Evolutionary conservation across 2,888 invertebrate genomes (phyloP).

Genomic region (Tipula helvola): DNA sequence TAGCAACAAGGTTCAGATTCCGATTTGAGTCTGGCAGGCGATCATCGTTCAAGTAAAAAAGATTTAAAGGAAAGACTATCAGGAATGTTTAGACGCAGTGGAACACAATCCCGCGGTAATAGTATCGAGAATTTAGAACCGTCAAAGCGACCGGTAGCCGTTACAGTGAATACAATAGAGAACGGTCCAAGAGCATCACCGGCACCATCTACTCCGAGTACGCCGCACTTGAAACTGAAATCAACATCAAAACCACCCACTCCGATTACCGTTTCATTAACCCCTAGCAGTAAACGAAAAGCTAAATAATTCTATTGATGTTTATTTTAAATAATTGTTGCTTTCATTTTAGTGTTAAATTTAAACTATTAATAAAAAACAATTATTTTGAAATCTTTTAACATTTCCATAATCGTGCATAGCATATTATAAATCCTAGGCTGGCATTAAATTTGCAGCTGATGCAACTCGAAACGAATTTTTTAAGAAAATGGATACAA

Average conservation of each 20-base stretch:
- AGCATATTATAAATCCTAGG: not conserved
- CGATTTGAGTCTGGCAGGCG: slow-evolving; percentile 53
- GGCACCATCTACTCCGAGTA: not conserved
- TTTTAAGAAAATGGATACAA: not conserved
- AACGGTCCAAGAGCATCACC: not conserved
- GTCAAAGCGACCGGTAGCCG: slow-evolving; percentile 41
- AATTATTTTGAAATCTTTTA: not conserved
- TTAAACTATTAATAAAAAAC: not conserved
- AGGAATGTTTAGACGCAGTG: slow-evolving; percentile 65
- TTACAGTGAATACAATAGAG: slow-evolving; percentile 20
- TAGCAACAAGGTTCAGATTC: slow-evolving; percentile 52
- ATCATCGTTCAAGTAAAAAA: slow-evolving; percentile 49
- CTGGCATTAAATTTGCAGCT: not conserved
- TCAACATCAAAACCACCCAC: slow-evolving; percentile 4
- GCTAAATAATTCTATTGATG: not conserved
- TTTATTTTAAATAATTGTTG: not conserved
- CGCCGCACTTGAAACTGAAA: not conserved
- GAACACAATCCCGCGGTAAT: slow-evolving; percentile 51
- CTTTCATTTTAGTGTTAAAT: not conserved
- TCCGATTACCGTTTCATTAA: not conserved
- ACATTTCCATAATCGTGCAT: not conserved
- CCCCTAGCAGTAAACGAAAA: not conserved
- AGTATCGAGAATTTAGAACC: slow-evolving; percentile 37
- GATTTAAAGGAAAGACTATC: slow-evolving; percentile 69
- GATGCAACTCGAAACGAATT: not conserved